A percentile compares a stretch with the other conserved stretches of the same genome.
phyloP scores from a whole-genome alignment of 2,113 vertebrate species.

The Megaceryle torquata region DNA sequence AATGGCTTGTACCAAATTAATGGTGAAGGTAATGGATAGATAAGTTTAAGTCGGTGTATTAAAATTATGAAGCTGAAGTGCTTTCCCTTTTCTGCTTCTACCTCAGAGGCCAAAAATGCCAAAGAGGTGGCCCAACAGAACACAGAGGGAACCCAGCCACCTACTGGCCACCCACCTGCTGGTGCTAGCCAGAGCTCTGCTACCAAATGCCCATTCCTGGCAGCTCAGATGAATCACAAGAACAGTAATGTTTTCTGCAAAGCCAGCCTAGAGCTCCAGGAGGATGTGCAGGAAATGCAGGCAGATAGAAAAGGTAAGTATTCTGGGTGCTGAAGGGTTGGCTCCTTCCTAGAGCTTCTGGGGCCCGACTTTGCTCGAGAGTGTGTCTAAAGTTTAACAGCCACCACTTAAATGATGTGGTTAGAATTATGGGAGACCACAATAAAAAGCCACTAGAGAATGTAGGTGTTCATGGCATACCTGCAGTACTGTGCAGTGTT shows the following conservation, averaged over 20 bases:
- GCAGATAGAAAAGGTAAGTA: conserved; percentile 81
- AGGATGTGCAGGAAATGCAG: conserved; percentile 91
- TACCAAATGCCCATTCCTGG: conserved; percentile 93
- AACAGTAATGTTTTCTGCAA: conserved; percentile 88
- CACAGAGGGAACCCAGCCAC: conserved; percentile 52
- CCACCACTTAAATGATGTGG: neutral
- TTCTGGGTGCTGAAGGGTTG: accelerated
- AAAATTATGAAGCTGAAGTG: neutral
- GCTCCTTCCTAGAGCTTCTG: neutral
- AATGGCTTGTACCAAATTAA: neutral
- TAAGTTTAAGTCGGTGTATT: neutral
- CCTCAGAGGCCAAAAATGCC: conserved; percentile 61
- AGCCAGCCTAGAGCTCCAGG: conserved; percentile 89
- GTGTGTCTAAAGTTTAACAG: neutral
- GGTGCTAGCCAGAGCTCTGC: conserved; percentile 66
- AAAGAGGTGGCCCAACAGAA: conserved; percentile 40
- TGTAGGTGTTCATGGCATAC: neutral
- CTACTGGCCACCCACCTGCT: conserved; percentile 71
- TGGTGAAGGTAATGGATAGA: neutral
- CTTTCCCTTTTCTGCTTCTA: neutral
- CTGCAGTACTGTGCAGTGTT: neutral
- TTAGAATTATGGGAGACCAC: neutral
- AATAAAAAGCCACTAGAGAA: neutral
- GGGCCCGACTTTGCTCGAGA: neutral
- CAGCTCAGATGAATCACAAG: conserved; percentile 89